phyloP scores from a whole-genome alignment of 2,113 vertebrate genomes.

The human region GRCh38 chr17:17167001-17167500 shows the following conservation, averaged over 20 bases:
- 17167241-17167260: slow-evolving; percentile 86
- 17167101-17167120: slow-evolving; percentile 93
- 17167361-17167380: slow-evolving; percentile 85
- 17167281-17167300: slow-evolving; percentile 88
- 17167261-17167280: slow-evolving; percentile 88
- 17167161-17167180: slow-evolving; percentile 89
- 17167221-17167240: slow-evolving; percentile 87
- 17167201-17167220: slow-evolving; percentile 83
- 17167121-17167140: slow-evolving; percentile 95
- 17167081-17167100: slow-evolving; percentile 84
- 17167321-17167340: slow-evolving; percentile 89
- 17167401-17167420: slow-evolving; percentile 84
- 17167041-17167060: slow-evolving; percentile 84
- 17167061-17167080: slow-evolving; percentile 79
- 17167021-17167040: slow-evolving; percentile 85
- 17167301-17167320: slow-evolving; percentile 86
- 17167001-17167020: slow-evolving; percentile 77
- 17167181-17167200: slow-evolving; percentile 87
- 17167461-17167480: slow-evolving; percentile 85
- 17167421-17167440: slow-evolving; percentile 86
- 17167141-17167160: slow-evolving; percentile 89
- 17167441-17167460: slow-evolving; percentile 85
- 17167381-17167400: slow-evolving; percentile 84
- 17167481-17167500: slow-evolving; percentile 86
- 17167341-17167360: slow-evolving; percentile 85